phyloP scores from a whole-genome alignment of 2,888 invertebrate species.

The Nycteola revayana region DNA sequence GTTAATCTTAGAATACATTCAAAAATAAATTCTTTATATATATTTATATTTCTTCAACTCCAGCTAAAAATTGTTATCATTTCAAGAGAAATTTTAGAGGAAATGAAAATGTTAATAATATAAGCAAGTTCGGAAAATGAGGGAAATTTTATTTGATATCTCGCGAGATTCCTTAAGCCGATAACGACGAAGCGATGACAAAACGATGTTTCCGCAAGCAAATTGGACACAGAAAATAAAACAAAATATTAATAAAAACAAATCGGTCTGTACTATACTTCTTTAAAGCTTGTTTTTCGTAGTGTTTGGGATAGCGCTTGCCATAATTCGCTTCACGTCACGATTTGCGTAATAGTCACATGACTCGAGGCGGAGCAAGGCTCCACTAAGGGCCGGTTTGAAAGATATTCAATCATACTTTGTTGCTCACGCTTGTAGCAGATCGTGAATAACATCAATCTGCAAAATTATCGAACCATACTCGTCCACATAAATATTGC shows the following conservation, averaged over 20 bases:
- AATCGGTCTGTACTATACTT: too few species aligned
- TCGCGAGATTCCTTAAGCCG: constrained; percentile 36
- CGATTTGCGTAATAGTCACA: constrained; percentile 43
- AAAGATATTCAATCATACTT: constrained; percentile 41
- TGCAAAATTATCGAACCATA: constrained; percentile 9
- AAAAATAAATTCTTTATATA: too few species aligned
- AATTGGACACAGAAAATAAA: constrained; percentile 32
- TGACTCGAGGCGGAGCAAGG: constrained; percentile 33
- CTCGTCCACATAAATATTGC: constrained; percentile 8
- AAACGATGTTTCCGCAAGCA: constrained; percentile 25
- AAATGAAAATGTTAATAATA: too few species aligned
- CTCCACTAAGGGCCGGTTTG: constrained; percentile 30
- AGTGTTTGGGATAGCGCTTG: constrained; percentile 18
- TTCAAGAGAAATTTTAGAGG: too few species aligned
- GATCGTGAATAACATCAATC: constrained; percentile 20
- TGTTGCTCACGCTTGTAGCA: constrained; percentile 29
- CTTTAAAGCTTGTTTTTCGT: too few species aligned
- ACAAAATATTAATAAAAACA: too few species aligned
- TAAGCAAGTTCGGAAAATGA: constrained; percentile 34
- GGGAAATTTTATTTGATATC: constrained; percentile 40
- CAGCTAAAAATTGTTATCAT: too few species aligned
- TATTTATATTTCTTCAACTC: too few species aligned
- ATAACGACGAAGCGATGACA: too few species aligned
- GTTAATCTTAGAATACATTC: too few species aligned
- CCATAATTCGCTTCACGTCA: constrained; percentile 40